phyloP scores from a whole-genome alignment of 92 coral and sea anemone species.

The Epizoanthus scotinus region DNA sequence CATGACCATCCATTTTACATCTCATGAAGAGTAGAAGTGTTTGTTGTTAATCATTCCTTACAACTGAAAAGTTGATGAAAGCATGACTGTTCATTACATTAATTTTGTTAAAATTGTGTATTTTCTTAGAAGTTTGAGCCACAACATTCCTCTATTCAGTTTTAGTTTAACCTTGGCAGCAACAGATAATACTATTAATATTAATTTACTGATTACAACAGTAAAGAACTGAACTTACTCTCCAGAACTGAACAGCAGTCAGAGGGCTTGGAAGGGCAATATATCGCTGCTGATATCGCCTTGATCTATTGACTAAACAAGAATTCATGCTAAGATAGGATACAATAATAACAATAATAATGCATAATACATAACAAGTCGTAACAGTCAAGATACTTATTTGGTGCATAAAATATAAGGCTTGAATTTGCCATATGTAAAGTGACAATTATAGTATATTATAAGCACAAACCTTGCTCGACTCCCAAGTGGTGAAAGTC shows the following conservation, averaged over 20 bases:
- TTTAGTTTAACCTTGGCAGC: not conserved
- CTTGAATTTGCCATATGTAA: not conserved
- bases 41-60: no score
- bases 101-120: no score
- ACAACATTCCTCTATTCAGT: not conserved
- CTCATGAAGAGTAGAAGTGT: no score
- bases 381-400: not conserved
- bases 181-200: no score
- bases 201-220: not conserved
- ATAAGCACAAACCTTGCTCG: constrained; percentile 62
- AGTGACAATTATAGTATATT: no score
- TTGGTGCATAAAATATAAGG: no score
- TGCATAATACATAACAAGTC: no score
- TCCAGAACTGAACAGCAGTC: constrained; percentile 87
- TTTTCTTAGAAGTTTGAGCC: no score
- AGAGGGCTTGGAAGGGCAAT: constrained; percentile 88
- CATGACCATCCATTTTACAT: no score
- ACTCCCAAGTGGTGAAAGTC: constrained; percentile 84
- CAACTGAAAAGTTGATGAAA: no score
- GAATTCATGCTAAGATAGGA: not conserved
- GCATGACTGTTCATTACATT: no score
- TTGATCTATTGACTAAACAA: constrained; percentile 50
- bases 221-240: constrained; percentile 54
- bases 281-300: constrained; percentile 85
- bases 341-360: no score